These are phyloP conservation scores for Speoplatyrhinus poulsoni DNA, from an alignment of 2,113 vertebrate genomes.

Conservation along the genomic window DNA sequence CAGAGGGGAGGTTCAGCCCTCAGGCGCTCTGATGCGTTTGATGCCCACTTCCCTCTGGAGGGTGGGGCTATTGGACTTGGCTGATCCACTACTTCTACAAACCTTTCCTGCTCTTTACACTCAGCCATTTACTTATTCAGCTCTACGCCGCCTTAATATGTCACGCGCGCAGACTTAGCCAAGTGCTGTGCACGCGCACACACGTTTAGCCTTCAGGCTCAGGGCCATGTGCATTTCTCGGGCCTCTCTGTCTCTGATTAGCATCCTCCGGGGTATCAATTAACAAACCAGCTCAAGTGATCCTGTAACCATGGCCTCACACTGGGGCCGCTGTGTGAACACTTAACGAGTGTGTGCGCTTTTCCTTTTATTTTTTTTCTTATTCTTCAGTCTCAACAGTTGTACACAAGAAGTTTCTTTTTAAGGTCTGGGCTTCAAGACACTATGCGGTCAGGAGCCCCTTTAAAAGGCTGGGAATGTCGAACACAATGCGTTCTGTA, in stretches of 20 bases:
- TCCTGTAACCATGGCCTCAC: constrained; percentile 42
- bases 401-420: constrained; percentile 7
- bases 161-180: not conserved
- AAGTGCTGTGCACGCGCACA: constrained; percentile 3
- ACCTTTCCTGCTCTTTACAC: constrained; percentile 19
- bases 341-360: constrained; percentile 31
- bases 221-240: constrained; percentile 37
- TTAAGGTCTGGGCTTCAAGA: not conserved
- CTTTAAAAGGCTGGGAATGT: not conserved
- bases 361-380: not conserved
- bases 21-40: constrained; percentile 47
- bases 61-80: constrained; percentile 29
- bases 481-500: not conserved
- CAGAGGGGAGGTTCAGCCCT: constrained; percentile 47
- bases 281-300: constrained; percentile 63
- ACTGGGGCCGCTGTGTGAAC: constrained; percentile 26
- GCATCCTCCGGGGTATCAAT: constrained; percentile 66
- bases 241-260: constrained; percentile 66
- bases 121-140: not conserved
- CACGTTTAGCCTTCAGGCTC: constrained; percentile 42
- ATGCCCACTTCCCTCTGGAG: constrained; percentile 49
- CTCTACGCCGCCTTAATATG: not conserved
- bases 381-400: constrained; percentile 4
- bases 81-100: constrained; percentile 38
- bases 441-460: too few species aligned